Base-by-base conservation (phyloP, 2,113 vertebrate species). In the Euleptes europaea region DNA sequence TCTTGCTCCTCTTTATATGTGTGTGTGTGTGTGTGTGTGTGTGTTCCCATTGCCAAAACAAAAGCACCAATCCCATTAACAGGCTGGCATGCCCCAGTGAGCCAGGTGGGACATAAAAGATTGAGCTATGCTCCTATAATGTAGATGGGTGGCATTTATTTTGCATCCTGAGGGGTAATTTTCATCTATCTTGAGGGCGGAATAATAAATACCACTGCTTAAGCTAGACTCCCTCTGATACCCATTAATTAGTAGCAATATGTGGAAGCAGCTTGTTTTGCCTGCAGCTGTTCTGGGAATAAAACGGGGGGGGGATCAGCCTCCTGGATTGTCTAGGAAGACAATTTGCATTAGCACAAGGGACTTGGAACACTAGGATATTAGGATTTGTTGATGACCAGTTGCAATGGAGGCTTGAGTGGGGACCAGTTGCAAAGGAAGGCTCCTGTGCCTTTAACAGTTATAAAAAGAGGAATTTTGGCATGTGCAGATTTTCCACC, bases 261-360 rank as follows among this genome's bases (percentile, higher is more conserved):
- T 72, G 47, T 63, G 67, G 76, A 85, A 85, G 57, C n/a, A 85
- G 84, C 70, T 79, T 85, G 57, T 60, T 72, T 78, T 79, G 40
- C 69, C 84, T 80, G 42, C 5, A 28, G 10, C 15, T 2, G 13
- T 44, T 15, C 54, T 67, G 78, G 78, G 78, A 74, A 66, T 73
- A 79, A 87, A 84, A 74, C 47, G 60, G 60, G 26, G 21, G 33
- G 28, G 33, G 81, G 60, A 88, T 73, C 71, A 75, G 63, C 40
- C n/a, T 86, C 73, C 84, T 51, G 80, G 49, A 28, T 28, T 88
- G 14, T 78, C 63, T 49, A 35, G 23, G 9, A 73, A 80, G 14
- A 33, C 13, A 33, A 49, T 65, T 80, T 63, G 40, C 26, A 85
- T 28, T 47, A 73, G 49, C 69, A 42, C 67, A 70, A 60, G 75